Base-by-base conservation (phyloP, 2,113 vertebrate species). In the Montifringilla adamsi region DNA sequence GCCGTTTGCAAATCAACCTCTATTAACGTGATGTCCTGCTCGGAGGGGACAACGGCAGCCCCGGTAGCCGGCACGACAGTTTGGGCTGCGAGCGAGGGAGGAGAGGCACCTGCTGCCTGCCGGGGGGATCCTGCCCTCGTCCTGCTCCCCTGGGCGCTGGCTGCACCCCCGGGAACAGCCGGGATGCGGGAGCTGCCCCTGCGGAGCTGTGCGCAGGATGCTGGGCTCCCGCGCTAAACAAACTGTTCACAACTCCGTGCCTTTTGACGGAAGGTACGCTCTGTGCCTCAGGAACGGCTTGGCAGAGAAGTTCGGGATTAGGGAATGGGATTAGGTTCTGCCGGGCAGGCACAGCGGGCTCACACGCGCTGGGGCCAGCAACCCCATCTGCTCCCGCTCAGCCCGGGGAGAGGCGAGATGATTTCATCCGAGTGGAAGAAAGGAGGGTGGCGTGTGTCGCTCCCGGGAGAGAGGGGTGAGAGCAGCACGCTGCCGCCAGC, bases 1-100 rank as follows among this genome's bases (percentile, higher is more conserved):
- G 94, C 97, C 96, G 94, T 97, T 98, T 97, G 97, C 97, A 98
- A 97, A 98, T 98, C 98, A 98, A 95, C 95, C 97, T 95, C 98
- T 96, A 98, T 98, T 98, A 98, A 97, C 64, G 84, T 97, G 98
- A 98, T 79, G 97, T 95, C 90, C 97, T 70, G 95, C 91, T 94
- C 63, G 19, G 75, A 88, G 90, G 84, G 77, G 43, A 58, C 68
- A 55, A 33, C 53, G 13, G 70, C 93, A 78, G 60, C 83, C 47
- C 46, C 56, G 41, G 84, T 69, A 75, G 70, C 90, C 43, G 1
- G 63, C 69, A 23, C 4, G 15, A 24, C 46, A 4, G 39, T 89
- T 89, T 79, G 76, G 64, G 55, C 39, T 91, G 84, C 24, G 13
- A 22, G 11, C 5, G 41, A 60, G 80, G 46, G 31, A 82, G 59